Base-by-base conservation (phyloP, 2,113 vertebrate species). In the Electrona antarctica region DNA sequence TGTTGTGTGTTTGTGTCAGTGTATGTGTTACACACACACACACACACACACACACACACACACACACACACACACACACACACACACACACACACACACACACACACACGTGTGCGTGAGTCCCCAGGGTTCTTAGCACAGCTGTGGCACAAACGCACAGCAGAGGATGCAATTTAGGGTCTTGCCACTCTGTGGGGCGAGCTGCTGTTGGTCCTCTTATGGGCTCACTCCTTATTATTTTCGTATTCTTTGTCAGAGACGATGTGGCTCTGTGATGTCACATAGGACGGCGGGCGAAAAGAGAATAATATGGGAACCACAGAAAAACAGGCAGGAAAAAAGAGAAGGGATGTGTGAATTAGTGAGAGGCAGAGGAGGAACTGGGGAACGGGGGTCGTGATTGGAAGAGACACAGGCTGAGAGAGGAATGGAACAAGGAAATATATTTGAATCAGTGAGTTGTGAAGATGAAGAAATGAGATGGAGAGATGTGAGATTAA, bases 381-480 rank as follows among this genome's bases (percentile, higher is more conserved):
- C 5, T 4, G 15, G 21, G 63, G 8, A 14, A 29, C 51, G 15
- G 67, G 59, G 67, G 52, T 7, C 8, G 29, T 6, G 61, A 56
- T 64, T 60, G 62, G 54, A 63, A 75, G 61, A 71, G 41, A 46
- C 33, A 41, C 50, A 51, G 46, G 59, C 28, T 57, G 50, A 60
- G 58, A 41, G 33, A 21, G 33, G 67, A 75, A 75, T 51, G 49
- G 60, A 85, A 73, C 69, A 14, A 47, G 60, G 60, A 75, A 81
- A 71, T 47, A 73, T 69, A 73, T 80, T 79, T 84, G 79, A 88
- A 75, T 84, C 74, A 81, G 60, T 77, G 79, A 80, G 68, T 81
- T 82, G 79, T 86, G 78, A 82, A 87, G 83, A 88, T 84, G 61
- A 75, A 78, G 64, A 76, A 86, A 81, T 82, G 59, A 78, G 66